Conservation (phyloP, 2,797 vertebrate species). For the Fratercula arctica region DNA sequence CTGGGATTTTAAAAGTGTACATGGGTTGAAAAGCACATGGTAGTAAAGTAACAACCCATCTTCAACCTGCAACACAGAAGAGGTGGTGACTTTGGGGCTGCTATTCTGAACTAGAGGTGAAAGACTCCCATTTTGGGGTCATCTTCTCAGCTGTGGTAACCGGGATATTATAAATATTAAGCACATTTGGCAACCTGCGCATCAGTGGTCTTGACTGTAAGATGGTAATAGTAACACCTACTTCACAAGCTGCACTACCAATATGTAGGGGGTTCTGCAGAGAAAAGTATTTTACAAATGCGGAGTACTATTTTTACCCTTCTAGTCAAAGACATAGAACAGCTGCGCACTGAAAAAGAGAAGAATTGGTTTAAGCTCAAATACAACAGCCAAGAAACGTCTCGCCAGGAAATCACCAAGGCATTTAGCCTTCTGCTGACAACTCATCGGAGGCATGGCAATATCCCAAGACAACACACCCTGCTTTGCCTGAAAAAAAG, state of each 20-base stretch:
- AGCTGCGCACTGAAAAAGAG: not conserved
- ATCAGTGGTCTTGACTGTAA: not conserved
- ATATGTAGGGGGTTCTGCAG: not conserved
- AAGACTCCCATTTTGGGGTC: not conserved
- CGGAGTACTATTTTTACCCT: not conserved
- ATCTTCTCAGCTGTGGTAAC: not conserved
- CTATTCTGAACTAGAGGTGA: not conserved
- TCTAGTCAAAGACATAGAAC: not conserved
- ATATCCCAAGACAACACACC: not conserved
- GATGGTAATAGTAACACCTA: not conserved
- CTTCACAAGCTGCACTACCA: not conserved
- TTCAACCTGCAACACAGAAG: not conserved
- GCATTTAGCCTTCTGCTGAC: conserved; percentile 22
- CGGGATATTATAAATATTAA: not conserved
- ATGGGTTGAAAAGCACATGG: not conserved
- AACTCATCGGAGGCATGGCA: not conserved
- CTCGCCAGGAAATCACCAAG: conserved; percentile 26
- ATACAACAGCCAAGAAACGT: not conserved
- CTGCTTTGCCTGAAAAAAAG: not conserved
- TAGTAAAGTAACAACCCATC: not conserved
- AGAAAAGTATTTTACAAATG: not conserved
- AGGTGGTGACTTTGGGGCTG: not conserved
- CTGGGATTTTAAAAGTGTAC: not conserved
- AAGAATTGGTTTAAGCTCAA: conserved; percentile 6
- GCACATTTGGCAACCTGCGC: not conserved